Percentiles rank a stretch among this genome's conserved stretches.
These are phyloP conservation scores for Melipona bicolor DNA, from an alignment of 2,888 invertebrate species.

Conservation along the genomic window DNA sequence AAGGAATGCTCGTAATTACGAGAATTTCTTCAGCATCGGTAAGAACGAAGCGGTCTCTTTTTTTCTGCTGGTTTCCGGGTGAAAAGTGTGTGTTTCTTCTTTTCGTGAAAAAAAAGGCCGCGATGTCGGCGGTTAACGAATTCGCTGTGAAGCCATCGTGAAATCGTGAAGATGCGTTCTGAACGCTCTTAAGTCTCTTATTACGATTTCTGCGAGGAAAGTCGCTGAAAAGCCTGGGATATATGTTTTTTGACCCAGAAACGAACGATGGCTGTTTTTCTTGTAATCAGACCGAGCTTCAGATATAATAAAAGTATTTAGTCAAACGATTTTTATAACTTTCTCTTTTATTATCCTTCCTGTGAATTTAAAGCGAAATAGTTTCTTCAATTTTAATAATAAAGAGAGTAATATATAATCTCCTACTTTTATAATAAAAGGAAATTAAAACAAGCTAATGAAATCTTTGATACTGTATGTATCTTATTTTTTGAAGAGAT, in stretches of 20 bases:
- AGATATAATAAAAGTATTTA: background rate
- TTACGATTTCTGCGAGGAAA: constrained; percentile 23
- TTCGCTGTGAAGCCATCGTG: constrained; percentile 35
- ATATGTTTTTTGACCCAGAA: background rate
- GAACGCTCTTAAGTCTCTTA: constrained; percentile 30
- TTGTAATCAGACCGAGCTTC: background rate
- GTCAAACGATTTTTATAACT: background rate
- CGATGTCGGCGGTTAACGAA: constrained; percentile 30
- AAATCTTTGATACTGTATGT: background rate
- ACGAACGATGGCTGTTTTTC: background rate
- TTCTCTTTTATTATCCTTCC: background rate
- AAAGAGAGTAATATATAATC: background rate
- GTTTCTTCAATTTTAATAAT: background rate
- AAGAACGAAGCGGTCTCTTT: background rate
- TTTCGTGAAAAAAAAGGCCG: background rate
- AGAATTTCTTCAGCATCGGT: constrained; percentile 10
- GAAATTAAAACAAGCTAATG: no score
- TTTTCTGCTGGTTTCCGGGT: background rate
- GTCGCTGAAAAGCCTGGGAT: constrained; percentile 12
- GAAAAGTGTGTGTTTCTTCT: constrained; percentile 6
- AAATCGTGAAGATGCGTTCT: constrained; percentile 35
- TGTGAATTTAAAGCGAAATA: background rate
- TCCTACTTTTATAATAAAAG: background rate
- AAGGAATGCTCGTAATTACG: constrained; percentile 5
- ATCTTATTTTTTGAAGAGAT: background rate